phyloP scores from a whole-genome alignment of 2,888 invertebrate genomes.

The Drosophila colorata region DNA sequence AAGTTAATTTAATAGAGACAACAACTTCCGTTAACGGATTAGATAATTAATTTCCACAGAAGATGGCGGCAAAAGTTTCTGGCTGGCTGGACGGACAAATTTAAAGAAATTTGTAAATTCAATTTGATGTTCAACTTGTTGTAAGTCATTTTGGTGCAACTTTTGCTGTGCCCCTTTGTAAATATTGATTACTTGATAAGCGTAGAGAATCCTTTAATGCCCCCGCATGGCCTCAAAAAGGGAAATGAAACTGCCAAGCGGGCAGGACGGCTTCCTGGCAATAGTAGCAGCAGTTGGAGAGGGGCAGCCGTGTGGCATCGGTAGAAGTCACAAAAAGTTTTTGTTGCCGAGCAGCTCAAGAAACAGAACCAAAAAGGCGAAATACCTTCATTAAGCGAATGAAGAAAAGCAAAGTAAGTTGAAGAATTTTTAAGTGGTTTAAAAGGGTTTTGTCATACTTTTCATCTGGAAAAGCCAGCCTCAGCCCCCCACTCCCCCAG shows the following conservation, averaged over 20 bases:
- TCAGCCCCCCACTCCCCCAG: not conserved
- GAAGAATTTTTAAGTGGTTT: slow-evolving; percentile 80
- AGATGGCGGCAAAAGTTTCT: slow-evolving; percentile 59
- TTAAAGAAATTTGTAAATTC: slow-evolving; percentile 68
- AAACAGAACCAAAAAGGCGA: slow-evolving; percentile 69
- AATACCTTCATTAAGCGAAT: slow-evolving; percentile 83
- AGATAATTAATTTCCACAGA: slow-evolving; percentile 74
- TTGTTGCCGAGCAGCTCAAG: slow-evolving; percentile 43
- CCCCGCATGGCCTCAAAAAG: slow-evolving; percentile 48
- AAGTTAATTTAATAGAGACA: slow-evolving; percentile 57
- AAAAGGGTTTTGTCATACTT: slow-evolving; percentile 82
- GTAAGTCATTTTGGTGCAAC: slow-evolving; percentile 55
- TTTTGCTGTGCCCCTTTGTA: slow-evolving; percentile 66
- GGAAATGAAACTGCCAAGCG: slow-evolving; percentile 62
- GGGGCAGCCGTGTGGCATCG: not conserved
- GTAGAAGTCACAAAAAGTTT: slow-evolving; percentile 57
- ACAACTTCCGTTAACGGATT: slow-evolving; percentile 62
- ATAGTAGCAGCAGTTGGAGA: slow-evolving; percentile 18
- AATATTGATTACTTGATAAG: slow-evolving; percentile 80
- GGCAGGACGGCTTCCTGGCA: slow-evolving; percentile 17
- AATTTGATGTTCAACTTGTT: slow-evolving; percentile 66
- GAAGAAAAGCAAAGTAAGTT: slow-evolving; percentile 81
- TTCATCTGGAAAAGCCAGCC: slow-evolving; percentile 58
- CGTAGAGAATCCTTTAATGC: slow-evolving; percentile 71
- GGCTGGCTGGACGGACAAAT: slow-evolving; percentile 47